These are phyloP conservation scores for Sylvicola cinctus DNA, from an alignment of 2,888 invertebrate genomes.

Conservation along the genomic window DNA sequence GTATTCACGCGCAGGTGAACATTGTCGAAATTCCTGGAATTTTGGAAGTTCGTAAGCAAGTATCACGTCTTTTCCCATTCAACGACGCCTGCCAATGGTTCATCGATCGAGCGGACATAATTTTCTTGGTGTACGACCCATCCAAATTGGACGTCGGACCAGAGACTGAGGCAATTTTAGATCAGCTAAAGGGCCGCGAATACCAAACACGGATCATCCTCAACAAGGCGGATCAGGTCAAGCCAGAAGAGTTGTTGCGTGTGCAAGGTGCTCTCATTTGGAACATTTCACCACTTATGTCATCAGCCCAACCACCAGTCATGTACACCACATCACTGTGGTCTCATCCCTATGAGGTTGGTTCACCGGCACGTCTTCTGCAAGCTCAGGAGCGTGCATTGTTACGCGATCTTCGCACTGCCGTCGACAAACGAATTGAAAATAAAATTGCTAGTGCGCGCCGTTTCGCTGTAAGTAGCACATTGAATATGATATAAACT, in stretches of 20 bases:
- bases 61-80: conserved; percentile 81
- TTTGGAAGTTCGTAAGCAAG: conserved; percentile 80
- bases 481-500: neutral
- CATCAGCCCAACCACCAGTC: conserved; percentile 79
- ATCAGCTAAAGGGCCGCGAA: conserved; percentile 84
- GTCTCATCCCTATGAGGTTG: conserved; percentile 65
- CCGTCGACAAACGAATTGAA: conserved; percentile 75
- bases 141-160: conserved; percentile 88
- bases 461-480: conserved; percentile 67
- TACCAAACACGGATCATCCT: conserved; percentile 81
- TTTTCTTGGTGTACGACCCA: conserved; percentile 88
- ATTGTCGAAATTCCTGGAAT: conserved; percentile 94
- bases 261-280: conserved; percentile 88
- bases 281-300: conserved; percentile 94
- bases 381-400: conserved; percentile 79
- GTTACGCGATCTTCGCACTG: conserved; percentile 63
- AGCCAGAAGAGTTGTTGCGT: conserved; percentile 79
- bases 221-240: conserved; percentile 86
- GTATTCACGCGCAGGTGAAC: conserved; percentile 49
- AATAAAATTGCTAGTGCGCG: conserved; percentile 88
- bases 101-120: conserved; percentile 86
- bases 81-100: conserved; percentile 96
- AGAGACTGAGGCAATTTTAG: conserved; percentile 84
- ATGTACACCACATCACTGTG: conserved; percentile 81
- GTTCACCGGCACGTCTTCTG: conserved; percentile 61